These are phyloP conservation scores for Pipistrellus nathusii DNA, from an alignment of 2,797 vertebrate species.

Conservation along the genomic window DNA sequence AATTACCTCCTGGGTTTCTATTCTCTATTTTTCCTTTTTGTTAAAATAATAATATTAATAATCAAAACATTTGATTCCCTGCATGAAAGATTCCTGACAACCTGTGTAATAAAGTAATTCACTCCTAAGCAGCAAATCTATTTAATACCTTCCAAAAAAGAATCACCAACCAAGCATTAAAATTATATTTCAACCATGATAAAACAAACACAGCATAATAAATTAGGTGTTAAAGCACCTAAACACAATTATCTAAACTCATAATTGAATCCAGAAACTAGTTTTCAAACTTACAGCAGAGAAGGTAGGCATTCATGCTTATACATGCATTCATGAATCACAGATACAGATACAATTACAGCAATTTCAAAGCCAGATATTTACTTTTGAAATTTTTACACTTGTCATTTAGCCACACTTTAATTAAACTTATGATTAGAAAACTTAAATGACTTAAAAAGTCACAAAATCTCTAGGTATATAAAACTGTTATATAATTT, in stretches of 20 bases:
- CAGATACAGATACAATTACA: background rate
- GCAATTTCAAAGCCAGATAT: background rate
- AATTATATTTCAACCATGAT: conserved; percentile 70
- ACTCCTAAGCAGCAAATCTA: conserved; percentile 46
- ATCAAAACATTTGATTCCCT: background rate
- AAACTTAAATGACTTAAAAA: background rate
- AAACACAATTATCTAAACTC: conserved; percentile 51
- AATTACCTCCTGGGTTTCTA: background rate
- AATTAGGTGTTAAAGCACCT: conserved; percentile 44
- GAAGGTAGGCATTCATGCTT: background rate
- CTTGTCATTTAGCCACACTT: background rate
- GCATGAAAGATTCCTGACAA: conserved; percentile 20
- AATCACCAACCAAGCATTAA: conserved; percentile 53
- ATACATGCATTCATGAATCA: background rate
- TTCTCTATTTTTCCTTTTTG: background rate
- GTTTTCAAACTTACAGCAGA: background rate
- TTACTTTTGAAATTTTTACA: background rate
- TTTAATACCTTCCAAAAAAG: conserved; percentile 30
- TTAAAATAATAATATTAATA: conserved; percentile 37
- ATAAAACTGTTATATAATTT: background rate
- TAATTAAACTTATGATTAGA: background rate
- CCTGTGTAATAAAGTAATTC: conserved; percentile 44
- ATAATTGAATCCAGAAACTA: conserved; percentile 23
- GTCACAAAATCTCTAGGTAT: background rate
- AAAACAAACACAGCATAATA: conserved; percentile 42